Evolutionary conservation across 2,113 vertebrate species (phyloP), one percentile per base, ranked within the genome.

Genomic region (Colistium nudipinnis): DNA sequence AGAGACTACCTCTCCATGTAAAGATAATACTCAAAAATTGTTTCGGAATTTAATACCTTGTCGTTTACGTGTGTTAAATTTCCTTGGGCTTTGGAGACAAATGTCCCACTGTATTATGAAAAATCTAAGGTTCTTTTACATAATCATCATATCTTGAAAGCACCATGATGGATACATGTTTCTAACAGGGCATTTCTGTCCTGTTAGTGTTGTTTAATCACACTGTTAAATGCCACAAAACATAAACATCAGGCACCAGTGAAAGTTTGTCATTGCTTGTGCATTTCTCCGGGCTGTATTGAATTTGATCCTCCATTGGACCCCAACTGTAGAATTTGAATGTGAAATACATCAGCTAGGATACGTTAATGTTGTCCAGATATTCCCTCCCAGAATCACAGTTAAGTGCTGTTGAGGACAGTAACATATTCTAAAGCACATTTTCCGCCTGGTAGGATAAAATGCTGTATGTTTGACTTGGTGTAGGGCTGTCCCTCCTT

Each of bases 1-100:
- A n/a, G n/a, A n/a, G n/a, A 63, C 67, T 53, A 70, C 30, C 20
- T 66, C 16, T 1, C 38, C 49, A 48, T 55, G 27, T 4, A 48
- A 62, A 43, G 56, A 24, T 45, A 57, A 80, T 77, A 78, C 19
- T 36, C 61, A 45, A n/a, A n/a, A n/a, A n/a, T n/a, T n/a, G n/a
- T 1, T 31, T 62, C 0, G 19, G 39, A 25, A 63, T 67, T 55
- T 31, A 66, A 71, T 70, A 78, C 49, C 62, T 65, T 45, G 7
- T 65, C 48, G 33, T 28, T 57, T 20, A 55, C 59, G 20, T 10
- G 31, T 22, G 47, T 49, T 45, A 36, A 51, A 60, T 59, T 62
- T 61, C 7, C 52, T 67, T 61, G 41, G 33, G 39, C 72, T 55
- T n/a, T n/a, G 19, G 25, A 45, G 47, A 41, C 36, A n/a, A n/a